Conservation (phyloP, 1,140 invertebrate genomes). For the Drosophila tsacasi region DNA sequence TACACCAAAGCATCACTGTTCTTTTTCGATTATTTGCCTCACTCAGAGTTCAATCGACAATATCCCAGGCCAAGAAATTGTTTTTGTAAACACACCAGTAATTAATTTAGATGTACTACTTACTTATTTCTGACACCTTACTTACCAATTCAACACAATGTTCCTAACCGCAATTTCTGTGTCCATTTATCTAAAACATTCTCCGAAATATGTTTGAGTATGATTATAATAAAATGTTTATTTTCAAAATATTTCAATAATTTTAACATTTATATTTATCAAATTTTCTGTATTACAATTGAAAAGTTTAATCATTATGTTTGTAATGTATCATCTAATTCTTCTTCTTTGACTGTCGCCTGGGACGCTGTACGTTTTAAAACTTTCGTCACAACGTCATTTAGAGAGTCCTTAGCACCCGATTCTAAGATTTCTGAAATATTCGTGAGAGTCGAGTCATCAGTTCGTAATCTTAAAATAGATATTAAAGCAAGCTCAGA, state of each 20-base stretch:
- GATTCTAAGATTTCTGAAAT: conserved; percentile 92
- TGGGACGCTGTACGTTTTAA: conserved; percentile 90
- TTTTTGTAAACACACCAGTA: no score
- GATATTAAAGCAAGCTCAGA: conserved; percentile 96
- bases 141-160: no score
- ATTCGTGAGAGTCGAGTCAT: conserved; percentile 91
- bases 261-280: conserved; percentile 10
- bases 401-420: conserved; percentile 94
- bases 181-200: no score
- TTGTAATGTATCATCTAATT: conserved; percentile 95
- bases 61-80: no score
- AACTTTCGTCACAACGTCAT: conserved; percentile 94
- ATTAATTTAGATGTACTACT: no score
- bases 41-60: no score
- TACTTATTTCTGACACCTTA: no score
- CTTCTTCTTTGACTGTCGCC: conserved; percentile 93
- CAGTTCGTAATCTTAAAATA: conserved; percentile 92
- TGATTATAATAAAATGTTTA: background rate
- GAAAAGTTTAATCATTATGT: conserved; percentile 46
- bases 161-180: no score
- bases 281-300: conserved; percentile 3
- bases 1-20: no score
- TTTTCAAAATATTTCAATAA: conserved; percentile 15
- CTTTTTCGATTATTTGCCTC: no score
- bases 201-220: background rate